These are phyloP conservation scores for Heterodera schachtii DNA, from an alignment of 1,140 invertebrate genomes.

Conservation along the genomic window DNA sequence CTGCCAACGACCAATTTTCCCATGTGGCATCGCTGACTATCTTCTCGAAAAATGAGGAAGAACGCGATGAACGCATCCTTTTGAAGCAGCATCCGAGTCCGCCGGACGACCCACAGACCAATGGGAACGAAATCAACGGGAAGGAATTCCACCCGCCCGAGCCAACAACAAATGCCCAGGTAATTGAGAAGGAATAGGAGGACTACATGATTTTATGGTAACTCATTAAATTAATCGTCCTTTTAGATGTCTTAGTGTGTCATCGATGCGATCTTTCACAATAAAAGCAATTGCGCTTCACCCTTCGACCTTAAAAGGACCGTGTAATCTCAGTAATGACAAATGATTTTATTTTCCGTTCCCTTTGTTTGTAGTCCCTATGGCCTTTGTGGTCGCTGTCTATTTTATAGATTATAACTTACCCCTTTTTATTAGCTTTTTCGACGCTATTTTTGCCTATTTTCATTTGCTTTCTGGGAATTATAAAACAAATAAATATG, in stretches of 20 bases:
- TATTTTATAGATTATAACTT: not conserved
- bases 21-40: not conserved
- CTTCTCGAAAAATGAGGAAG: slow-evolving; percentile 3
- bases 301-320: not conserved
- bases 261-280: not conserved
- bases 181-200: not conserved
- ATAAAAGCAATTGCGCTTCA: not conserved
- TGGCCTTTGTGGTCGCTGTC: not conserved
- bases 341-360: not conserved
- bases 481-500: not conserved
- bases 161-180: not conserved
- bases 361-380: not conserved
- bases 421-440: not conserved
- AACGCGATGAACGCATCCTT: slow-evolving; percentile 3
- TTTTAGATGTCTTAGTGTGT: not conserved
- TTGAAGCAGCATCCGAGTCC: slow-evolving; percentile 14
- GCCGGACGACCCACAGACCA: slow-evolving; percentile 28
- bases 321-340: slow-evolving; percentile 4
- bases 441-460: not conserved
- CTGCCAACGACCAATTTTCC: not conserved
- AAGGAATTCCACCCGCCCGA: slow-evolving; percentile 18
- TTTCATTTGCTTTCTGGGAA: not conserved
- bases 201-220: not conserved
- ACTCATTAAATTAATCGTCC: not conserved
- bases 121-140: slow-evolving; percentile 6